Percentiles rank a stretch among this genome's conserved stretches.
phyloP scores from a whole-genome alignment of 2,888 invertebrate species.

The Lucinisca nassula region DNA sequence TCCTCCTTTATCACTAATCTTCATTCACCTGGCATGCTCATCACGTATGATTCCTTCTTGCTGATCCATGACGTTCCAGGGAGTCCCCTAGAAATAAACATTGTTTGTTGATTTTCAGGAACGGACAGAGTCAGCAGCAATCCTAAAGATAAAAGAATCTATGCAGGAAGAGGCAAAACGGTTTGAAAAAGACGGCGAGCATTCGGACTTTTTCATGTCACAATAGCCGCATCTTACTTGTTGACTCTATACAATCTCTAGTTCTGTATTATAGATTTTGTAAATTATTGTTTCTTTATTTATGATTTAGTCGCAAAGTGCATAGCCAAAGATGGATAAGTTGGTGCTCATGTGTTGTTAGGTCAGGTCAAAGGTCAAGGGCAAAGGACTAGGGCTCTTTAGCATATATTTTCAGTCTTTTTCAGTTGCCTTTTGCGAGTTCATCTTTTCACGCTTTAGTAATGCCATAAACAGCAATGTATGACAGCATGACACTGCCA shows the following conservation, averaged over 20 bases:
- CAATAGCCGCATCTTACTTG: constrained; percentile 76
- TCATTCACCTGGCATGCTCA: neutral
- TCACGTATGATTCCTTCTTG: neutral
- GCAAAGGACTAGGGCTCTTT: constrained; percentile 53
- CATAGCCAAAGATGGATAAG: constrained; percentile 35
- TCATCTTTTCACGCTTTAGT: constrained; percentile 17
- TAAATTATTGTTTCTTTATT: constrained; percentile 74
- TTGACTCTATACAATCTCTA: constrained; percentile 57
- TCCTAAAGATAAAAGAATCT: constrained; percentile 99
- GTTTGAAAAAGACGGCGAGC: constrained; percentile 88
- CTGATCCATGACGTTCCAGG: constrained; percentile 8
- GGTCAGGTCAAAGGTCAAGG: constrained; percentile 58
- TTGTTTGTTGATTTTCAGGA: constrained; percentile 84
- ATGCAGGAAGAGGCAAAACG: constrained; percentile 99
- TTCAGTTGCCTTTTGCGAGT: constrained; percentile 19
- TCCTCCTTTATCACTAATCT: neutral
- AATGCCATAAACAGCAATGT: constrained; percentile 28
- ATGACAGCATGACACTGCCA: constrained; percentile 56
- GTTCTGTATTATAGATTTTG: constrained; percentile 64
- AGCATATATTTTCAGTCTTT: constrained; percentile 1
- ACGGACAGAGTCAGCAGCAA: constrained; percentile 99
- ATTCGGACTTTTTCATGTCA: constrained; percentile 83
- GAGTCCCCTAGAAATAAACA: constrained; percentile 30
- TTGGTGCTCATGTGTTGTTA: constrained; percentile 45
- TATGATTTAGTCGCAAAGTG: constrained; percentile 67